Evolutionary conservation across 2,797 vertebrate species (phyloP).

Genomic region (Heteromormyrus szaboi): DNA sequence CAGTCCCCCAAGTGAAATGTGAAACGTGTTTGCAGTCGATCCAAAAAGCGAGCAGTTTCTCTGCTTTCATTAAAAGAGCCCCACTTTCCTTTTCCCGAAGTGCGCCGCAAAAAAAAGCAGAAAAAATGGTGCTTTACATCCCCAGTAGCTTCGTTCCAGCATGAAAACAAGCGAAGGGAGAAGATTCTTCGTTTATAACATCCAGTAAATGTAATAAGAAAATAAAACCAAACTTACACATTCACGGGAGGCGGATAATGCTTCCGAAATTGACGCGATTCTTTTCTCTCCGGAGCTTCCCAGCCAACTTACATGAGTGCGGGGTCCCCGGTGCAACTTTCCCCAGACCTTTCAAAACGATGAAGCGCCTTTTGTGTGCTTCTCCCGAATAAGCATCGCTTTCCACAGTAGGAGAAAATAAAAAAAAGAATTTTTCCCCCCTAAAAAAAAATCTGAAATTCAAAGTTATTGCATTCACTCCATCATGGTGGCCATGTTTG

Average conservation of each 20-base stretch:
- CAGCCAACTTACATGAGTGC: conserved; percentile 62
- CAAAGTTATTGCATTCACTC: conserved; percentile 73
- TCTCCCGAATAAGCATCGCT: conserved; percentile 49
- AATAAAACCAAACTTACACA: conserved; percentile 16
- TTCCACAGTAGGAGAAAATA: conserved; percentile 28
- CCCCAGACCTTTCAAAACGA: conserved; percentile 46
- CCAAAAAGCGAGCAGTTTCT: conserved; percentile 21
- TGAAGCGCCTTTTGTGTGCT: conserved; percentile 31
- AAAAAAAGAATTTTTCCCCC: conserved; percentile 44
- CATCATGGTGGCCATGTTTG: conserved; percentile 80
- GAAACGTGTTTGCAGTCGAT: conserved; percentile 16
- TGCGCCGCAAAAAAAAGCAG: conserved; percentile 18
- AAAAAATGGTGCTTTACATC: conserved; percentile 27
- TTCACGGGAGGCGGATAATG: conserved; percentile 28
- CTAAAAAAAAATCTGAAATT: conserved; percentile 56
- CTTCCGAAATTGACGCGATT: conserved; percentile 69
- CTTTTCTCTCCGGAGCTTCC: conserved; percentile 63
- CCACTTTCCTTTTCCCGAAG: conserved; percentile 40
- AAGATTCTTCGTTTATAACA: conserved; percentile 17
- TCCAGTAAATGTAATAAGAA: conserved; percentile 15
- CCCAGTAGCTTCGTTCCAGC: conserved; percentile 25
- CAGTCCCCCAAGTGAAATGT: background rate
- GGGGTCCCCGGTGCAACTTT: conserved; percentile 51
- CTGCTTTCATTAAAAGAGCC: conserved; percentile 30
- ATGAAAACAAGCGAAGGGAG: conserved; percentile 11